phyloP scores from a whole-genome alignment of 2,797 vertebrate genomes.

The Euphonia xanthogaster region DNA sequence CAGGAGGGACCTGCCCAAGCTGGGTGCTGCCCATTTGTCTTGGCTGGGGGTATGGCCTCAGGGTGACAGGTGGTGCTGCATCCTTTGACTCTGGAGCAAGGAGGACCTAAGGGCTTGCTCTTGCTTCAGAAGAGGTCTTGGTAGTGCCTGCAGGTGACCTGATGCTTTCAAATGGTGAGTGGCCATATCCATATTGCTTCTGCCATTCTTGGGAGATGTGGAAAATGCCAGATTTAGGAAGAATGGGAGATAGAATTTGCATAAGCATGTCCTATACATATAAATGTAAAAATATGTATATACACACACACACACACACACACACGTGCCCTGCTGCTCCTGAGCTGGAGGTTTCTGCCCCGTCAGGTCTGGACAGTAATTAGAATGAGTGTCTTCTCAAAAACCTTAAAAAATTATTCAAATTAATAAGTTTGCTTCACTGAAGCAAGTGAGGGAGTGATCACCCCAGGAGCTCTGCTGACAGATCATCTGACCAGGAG shows the following conservation, averaged over 20 bases:
- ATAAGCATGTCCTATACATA: background rate
- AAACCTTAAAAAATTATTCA: background rate
- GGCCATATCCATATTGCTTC: background rate
- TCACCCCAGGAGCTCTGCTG: background rate
- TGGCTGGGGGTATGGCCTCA: accelerated
- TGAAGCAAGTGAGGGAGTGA: background rate
- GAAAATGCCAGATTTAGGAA: background rate
- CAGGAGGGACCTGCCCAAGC: background rate
- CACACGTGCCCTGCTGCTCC: accelerated
- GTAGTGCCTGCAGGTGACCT: background rate
- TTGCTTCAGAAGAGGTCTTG: background rate
- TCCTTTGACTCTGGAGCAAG: background rate
- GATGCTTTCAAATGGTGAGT: background rate
- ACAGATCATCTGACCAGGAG: background rate
- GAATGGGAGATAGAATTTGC: background rate
- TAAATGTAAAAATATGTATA: background rate
- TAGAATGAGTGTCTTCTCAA: background rate
- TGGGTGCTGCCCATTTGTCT: background rate
- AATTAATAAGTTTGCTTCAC: background rate
- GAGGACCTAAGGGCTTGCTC: background rate
- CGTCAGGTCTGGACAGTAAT: background rate
- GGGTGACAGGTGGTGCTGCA: accelerated
- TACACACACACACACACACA: background rate
- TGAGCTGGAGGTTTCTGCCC: background rate
- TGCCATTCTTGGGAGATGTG: background rate